A percentile compares a stretch with the other conserved stretches of the same genome.
Conservation (phyloP, 2,888 invertebrate species). For the Girardia tigrina region DNA sequence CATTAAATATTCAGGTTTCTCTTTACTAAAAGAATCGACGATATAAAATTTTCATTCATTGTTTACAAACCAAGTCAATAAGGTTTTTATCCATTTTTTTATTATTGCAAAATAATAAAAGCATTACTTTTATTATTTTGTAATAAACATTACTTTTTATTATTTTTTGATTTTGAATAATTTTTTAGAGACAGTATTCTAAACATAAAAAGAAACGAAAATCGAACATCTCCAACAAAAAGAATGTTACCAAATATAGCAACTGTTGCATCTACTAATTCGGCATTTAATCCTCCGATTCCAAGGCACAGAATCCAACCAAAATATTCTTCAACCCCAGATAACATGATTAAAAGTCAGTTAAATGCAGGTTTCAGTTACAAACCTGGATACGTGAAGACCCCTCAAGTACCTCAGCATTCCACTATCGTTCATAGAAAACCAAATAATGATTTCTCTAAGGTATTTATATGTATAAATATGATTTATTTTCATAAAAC, state of each 20-base stretch:
- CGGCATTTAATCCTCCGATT: background rate
- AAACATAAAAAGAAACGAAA: background rate
- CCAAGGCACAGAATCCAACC: background rate
- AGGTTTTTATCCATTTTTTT: too few relatives aligned
- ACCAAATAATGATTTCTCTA: too few relatives aligned
- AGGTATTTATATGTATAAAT: too few relatives aligned
- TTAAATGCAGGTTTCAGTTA: background rate
- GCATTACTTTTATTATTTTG: too few relatives aligned
- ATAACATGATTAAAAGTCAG: background rate
- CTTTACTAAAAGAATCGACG: too few relatives aligned
- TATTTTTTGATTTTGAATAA: too few relatives aligned
- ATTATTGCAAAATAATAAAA: too few relatives aligned
- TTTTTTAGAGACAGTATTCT: background rate
- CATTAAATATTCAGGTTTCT: too few relatives aligned
- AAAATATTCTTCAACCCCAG: background rate
- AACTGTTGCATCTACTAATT: background rate
- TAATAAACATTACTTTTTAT: too few relatives aligned
- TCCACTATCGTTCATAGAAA: background rate
- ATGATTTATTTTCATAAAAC: too few relatives aligned
- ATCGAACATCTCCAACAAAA: background rate
- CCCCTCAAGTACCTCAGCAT: background rate
- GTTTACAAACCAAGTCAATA: too few relatives aligned
- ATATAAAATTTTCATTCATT: too few relatives aligned
- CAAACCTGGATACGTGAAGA: background rate
- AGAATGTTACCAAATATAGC: constrained; percentile 3